Evolutionary conservation across 2,888 invertebrate genomes (phyloP).

Genomic region (Sphinx pinastri): DNA sequence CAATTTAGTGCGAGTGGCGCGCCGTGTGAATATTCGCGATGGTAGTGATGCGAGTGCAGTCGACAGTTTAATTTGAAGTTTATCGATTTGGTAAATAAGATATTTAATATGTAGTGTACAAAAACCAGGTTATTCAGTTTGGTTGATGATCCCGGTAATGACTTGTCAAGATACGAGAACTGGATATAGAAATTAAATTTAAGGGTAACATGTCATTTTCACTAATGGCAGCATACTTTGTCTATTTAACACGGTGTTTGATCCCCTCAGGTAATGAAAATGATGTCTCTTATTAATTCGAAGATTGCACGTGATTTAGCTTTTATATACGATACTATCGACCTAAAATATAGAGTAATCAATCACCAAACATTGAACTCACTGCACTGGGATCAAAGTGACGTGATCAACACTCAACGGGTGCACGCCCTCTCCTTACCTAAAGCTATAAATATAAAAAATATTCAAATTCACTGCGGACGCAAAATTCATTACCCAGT

Average conservation of each 20-base stretch:
- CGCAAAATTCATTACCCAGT: constrained; percentile 13
- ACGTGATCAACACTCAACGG: background rate
- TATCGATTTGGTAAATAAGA: background rate
- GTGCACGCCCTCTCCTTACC: background rate
- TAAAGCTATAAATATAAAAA: constrained; percentile 5
- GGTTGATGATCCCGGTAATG: too few relatives aligned
- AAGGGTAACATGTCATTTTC: too few relatives aligned
- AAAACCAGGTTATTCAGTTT: background rate
- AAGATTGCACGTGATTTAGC: too few relatives aligned
- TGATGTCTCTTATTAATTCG: too few relatives aligned
- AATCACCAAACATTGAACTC: background rate
- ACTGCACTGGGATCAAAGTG: background rate
- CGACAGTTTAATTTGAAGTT: background rate
- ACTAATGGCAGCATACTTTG: too few relatives aligned
- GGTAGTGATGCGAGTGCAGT: background rate
- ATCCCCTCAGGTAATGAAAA: too few relatives aligned
- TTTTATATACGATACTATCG: too few relatives aligned
- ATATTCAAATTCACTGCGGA: constrained; percentile 11
- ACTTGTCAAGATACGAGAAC: too few relatives aligned
- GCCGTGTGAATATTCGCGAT: constrained; percentile 22
- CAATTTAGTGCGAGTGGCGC: constrained; percentile 13
- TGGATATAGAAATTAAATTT: too few relatives aligned
- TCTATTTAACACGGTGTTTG: too few relatives aligned
- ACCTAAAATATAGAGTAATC: too few relatives aligned
- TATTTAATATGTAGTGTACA: background rate